A percentile compares a stretch with the other conserved stretches of the same genome.
phyloP scores from a whole-genome alignment of 2,888 invertebrate species.

The Mesopsocus fuscifrons region DNA sequence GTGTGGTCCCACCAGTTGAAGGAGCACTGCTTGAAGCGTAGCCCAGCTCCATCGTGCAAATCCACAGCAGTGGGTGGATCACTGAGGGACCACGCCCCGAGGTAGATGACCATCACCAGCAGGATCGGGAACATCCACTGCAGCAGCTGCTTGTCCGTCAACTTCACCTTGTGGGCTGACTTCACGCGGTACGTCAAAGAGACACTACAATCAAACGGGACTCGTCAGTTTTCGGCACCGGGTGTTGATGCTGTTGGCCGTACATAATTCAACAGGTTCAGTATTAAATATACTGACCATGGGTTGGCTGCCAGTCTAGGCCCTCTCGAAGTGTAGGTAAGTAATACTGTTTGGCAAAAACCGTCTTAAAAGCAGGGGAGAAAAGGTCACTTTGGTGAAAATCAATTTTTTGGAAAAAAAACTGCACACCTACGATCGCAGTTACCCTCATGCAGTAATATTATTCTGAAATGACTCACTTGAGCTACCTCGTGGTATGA shows the following conservation, averaged over 20 bases:
- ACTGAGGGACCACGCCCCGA: slow-evolving; percentile 79
- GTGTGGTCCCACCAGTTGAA: slow-evolving; percentile 94
- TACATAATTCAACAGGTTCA: no score
- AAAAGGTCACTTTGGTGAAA: no score
- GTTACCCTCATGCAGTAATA: no score
- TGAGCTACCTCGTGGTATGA: no score
- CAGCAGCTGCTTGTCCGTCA: slow-evolving; percentile 78
- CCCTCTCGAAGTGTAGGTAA: slow-evolving; percentile 3
- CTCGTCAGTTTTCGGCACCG: slow-evolving; percentile 1
- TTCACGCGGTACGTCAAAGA: slow-evolving; percentile 84
- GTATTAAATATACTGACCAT: no score
- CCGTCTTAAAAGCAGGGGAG: no score
- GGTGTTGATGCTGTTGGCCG: slow-evolving; percentile 5
- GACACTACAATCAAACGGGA: slow-evolving; percentile 27
- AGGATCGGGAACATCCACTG: slow-evolving; percentile 88
- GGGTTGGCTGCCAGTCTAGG: not conserved
- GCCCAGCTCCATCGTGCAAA: slow-evolving; percentile 50
- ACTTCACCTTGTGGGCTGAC: slow-evolving; percentile 78
- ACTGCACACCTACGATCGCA: no score
- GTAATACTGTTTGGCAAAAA: no score
- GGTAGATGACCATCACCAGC: slow-evolving; percentile 72
- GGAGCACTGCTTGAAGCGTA: slow-evolving; percentile 76
- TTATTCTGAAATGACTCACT: no score
- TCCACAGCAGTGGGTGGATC: slow-evolving; percentile 67
- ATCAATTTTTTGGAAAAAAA: no score